These are phyloP conservation scores for Iguana delicatissima DNA, from an alignment of 2,797 vertebrate species.

Conservation along the genomic window DNA sequence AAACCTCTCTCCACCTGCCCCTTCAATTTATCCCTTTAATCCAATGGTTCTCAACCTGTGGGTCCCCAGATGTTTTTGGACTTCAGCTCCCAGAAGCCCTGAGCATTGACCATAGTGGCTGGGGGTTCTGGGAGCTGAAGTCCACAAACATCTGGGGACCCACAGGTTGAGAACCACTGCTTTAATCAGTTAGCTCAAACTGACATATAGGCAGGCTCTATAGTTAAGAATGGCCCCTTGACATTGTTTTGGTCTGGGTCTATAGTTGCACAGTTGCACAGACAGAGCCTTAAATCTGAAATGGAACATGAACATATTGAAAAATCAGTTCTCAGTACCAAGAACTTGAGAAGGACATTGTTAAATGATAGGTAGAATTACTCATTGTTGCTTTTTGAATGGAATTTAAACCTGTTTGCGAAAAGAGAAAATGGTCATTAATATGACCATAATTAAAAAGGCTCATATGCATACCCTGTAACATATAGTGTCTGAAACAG, in stretches of 20 bases:
- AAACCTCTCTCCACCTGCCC: no score
- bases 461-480: conserved; percentile 52
- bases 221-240: not conserved
- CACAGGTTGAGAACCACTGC: no score
- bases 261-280: not conserved
- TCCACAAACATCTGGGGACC: no score
- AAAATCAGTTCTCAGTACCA: not conserved
- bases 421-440: conserved; percentile 31
- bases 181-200: no score
- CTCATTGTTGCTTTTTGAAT: conserved; percentile 9
- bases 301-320: not conserved
- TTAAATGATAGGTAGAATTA: not conserved
- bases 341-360: conserved; percentile 7
- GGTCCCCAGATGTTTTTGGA: no score
- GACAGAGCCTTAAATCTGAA: conserved; percentile 5
- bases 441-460: conserved; percentile 55
- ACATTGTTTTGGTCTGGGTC: not conserved
- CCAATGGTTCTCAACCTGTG: no score
- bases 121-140: no score
- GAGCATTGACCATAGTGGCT: no score
- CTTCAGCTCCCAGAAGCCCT: no score
- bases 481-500: conserved; percentile 31
- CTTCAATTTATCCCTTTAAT: not conserved
- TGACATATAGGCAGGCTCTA: not conserved
- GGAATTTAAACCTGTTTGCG: conserved; percentile 10